Percentiles rank a stretch among this genome's conserved stretches.
These are phyloP conservation scores for Caradrina kadenii DNA, from an alignment of 2,888 invertebrate genomes.

Conservation along the genomic window DNA sequence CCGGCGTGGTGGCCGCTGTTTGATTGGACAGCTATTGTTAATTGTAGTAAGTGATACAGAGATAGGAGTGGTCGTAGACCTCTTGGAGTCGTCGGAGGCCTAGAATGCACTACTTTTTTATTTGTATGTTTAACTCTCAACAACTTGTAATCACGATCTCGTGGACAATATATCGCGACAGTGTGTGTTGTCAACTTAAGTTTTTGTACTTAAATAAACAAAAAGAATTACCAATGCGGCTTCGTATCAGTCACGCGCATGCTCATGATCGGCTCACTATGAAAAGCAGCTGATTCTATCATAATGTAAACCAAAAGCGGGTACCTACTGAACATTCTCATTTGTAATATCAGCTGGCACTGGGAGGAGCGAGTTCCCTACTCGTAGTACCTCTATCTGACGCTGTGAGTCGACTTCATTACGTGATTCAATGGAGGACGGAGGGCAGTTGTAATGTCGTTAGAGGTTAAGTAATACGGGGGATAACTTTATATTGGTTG, in stretches of 20 bases:
- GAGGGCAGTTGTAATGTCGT: conserved; percentile 29
- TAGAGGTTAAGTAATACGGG: conserved; percentile 34
- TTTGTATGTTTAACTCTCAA: too few species aligned
- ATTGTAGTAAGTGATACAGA: not conserved
- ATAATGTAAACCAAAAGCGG: not conserved
- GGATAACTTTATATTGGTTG: conserved; percentile 3
- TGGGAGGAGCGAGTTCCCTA: not conserved
- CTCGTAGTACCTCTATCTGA: conserved; percentile 9
- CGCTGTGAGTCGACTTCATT: conserved; percentile 61
- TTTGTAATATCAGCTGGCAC: not conserved
- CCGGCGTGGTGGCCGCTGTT: conserved; percentile 7
- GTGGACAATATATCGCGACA: too few species aligned
- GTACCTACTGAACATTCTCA: not conserved
- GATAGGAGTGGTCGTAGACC: not conserved
- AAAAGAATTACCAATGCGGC: too few species aligned
- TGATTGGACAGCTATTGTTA: conserved; percentile 17
- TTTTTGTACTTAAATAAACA: too few species aligned
- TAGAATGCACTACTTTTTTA: not conserved
- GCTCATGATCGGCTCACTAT: too few species aligned
- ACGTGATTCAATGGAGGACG: conserved; percentile 54
- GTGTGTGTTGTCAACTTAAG: too few species aligned
- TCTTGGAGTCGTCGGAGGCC: not conserved
- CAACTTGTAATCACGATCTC: too few species aligned
- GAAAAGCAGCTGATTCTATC: not conserved
- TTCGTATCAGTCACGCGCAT: too few species aligned